Conservation (phyloP, 1,140 invertebrate genomes). For the Bombus pyrosoma region DNA sequence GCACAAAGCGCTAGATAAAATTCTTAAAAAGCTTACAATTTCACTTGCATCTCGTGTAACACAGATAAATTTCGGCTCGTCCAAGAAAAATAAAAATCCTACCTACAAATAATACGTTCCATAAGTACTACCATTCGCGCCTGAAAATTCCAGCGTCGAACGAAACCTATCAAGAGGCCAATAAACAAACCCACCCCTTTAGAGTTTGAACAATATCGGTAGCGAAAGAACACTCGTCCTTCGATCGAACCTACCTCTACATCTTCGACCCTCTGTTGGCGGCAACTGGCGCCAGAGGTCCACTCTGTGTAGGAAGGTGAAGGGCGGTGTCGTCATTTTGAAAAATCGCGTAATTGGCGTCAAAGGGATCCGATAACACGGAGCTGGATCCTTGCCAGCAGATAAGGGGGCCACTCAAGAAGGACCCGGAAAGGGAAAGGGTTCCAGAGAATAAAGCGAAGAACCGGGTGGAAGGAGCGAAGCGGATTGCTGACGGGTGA, state of each 20-base stretch:
- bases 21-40: too few species aligned
- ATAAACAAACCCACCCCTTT: background rate
- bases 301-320: background rate
- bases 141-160: background rate
- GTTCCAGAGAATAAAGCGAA: constrained; percentile 8
- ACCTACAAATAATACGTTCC: background rate
- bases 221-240: background rate
- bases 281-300: background rate
- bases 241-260: background rate
- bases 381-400: constrained; percentile 54
- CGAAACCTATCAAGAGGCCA: background rate
- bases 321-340: constrained; percentile 44
- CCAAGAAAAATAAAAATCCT: background rate
- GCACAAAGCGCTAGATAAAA: too few species aligned
- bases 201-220: background rate
- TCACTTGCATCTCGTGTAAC: too few species aligned
- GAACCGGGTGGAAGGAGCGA: background rate
- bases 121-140: too few species aligned
- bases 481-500: constrained; percentile 23
- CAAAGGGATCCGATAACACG: constrained; percentile 66
- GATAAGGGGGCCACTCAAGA: constrained; percentile 52
- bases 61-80: too few species aligned
- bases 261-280: background rate
- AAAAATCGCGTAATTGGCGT: constrained; percentile 69
- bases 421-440: constrained; percentile 27